A percentile compares a stretch with the other conserved stretches of the same genome.
Evolutionary conservation across 1,140 invertebrate genomes (phyloP).

Genomic region (Bombyx mandarina): DNA sequence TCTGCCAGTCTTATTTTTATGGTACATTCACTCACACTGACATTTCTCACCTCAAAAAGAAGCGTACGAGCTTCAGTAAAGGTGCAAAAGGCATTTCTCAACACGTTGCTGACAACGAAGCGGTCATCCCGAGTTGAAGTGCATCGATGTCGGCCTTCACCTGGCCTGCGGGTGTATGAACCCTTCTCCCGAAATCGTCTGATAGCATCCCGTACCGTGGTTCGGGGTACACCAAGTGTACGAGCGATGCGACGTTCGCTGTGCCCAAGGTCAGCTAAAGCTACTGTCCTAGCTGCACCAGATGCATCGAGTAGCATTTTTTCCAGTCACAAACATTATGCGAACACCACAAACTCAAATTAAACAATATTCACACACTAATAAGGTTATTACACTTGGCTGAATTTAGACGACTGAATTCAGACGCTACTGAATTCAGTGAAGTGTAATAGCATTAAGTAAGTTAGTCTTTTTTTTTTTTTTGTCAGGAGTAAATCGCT

Average conservation of each 20-base stretch:
- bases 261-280: conserved; percentile 4
- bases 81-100: background rate
- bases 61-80: background rate
- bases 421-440: too few relatives aligned
- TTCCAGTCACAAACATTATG: background rate
- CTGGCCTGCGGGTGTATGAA: conserved; percentile 10
- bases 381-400: too few relatives aligned
- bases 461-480: too few relatives aligned
- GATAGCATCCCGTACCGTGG: too few relatives aligned
- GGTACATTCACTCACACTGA: conserved; percentile 5
- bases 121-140: background rate
- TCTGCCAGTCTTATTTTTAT: conserved; percentile 8
- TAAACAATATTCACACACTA: background rate
- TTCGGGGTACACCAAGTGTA: too few relatives aligned
- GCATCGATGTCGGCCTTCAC: background rate
- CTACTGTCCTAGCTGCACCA: conserved; percentile 5
- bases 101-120: background rate
- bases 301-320: conserved; percentile 5
- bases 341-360: background rate
- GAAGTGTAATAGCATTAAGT: too few relatives aligned
- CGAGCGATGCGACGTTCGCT: conserved; percentile 7
- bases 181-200: too few relatives aligned
- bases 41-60: conserved; percentile 4
- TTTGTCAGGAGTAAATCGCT: too few relatives aligned
- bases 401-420: too few relatives aligned